Conservation (phyloP, 35 echinoderm and acorn worm genomes). For the Lytechinus pictus region DNA sequence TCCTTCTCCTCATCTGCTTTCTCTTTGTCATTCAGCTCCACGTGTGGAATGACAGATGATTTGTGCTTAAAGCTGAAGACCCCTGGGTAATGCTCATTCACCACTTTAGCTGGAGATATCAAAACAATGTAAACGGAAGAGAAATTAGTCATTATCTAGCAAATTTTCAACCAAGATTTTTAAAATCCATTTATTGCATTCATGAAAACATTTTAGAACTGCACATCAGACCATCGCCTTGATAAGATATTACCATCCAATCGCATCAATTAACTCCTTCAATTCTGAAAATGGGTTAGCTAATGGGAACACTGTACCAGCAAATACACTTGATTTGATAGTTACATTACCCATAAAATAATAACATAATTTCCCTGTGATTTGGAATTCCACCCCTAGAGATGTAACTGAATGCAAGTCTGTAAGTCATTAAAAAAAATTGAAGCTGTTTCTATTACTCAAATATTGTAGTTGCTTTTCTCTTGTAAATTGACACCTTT, state of each 20-base stretch:
- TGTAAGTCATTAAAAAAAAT: no score
- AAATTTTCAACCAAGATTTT: not conserved
- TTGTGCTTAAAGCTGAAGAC: slow-evolving; percentile 6
- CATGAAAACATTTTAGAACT: not conserved
- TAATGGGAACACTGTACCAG: no score
- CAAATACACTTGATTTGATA: no score
- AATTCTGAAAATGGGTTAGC: no score
- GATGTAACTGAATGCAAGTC: no score
- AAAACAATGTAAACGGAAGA: not conserved
- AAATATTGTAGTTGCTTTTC: no score
- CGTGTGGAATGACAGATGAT: not conserved
- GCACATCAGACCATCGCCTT: not conserved
- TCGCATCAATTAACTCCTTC: not conserved
- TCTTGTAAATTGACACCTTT: no score
- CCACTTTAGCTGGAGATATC: not conserved
- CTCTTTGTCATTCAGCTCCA: not conserved
- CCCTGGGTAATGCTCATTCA: not conserved
- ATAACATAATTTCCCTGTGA: no score
- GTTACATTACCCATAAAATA: no score
- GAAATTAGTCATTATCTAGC: not conserved
- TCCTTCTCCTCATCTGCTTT: slow-evolving; percentile 10
- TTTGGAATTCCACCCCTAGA: no score
- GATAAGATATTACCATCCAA: not conserved
- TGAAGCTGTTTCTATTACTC: no score
- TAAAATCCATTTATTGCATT: no score